phyloP scores from a whole-genome alignment of 2,113 vertebrate genomes.

The Toxotes chatareus region DNA sequence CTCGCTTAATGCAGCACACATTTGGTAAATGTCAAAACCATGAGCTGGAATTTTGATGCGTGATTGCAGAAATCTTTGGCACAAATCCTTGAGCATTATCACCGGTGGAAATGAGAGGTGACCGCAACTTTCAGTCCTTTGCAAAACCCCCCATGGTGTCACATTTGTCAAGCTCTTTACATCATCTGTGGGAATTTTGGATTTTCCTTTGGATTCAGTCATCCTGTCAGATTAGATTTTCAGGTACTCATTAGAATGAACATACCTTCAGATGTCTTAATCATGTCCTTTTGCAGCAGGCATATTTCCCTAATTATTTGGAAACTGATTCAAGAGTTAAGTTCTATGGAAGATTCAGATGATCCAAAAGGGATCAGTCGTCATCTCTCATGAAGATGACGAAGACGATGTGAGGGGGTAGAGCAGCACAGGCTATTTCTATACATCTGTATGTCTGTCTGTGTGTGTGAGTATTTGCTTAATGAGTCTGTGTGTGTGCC shows the following conservation, averaged over 20 bases:
- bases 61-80: not conserved
- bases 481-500: slow-evolving; percentile 31
- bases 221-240: slow-evolving; percentile 1
- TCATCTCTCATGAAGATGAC: slow-evolving; percentile 80
- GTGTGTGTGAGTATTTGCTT: slow-evolving; percentile 41
- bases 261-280: slow-evolving; percentile 60
- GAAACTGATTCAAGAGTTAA: slow-evolving; percentile 52
- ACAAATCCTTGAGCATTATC: slow-evolving; percentile 38
- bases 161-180: not conserved
- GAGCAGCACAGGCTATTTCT: slow-evolving; percentile 73
- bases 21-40: not conserved
- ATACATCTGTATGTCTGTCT: slow-evolving; percentile 64
- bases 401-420: slow-evolving; percentile 72
- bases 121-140: not conserved
- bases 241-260: not conserved
- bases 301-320: slow-evolving; percentile 46
- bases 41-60: not conserved
- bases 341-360: slow-evolving; percentile 60
- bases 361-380: slow-evolving; percentile 79
- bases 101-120: not conserved
- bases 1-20: not conserved
- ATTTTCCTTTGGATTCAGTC: slow-evolving; percentile 21
- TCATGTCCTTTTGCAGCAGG: slow-evolving; percentile 71
- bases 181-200: not conserved
- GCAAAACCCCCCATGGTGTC: slow-evolving; percentile 27